Evolutionary conservation across 2,113 vertebrate genomes (phyloP).

Genomic region (Oophaga pumilio): DNA sequence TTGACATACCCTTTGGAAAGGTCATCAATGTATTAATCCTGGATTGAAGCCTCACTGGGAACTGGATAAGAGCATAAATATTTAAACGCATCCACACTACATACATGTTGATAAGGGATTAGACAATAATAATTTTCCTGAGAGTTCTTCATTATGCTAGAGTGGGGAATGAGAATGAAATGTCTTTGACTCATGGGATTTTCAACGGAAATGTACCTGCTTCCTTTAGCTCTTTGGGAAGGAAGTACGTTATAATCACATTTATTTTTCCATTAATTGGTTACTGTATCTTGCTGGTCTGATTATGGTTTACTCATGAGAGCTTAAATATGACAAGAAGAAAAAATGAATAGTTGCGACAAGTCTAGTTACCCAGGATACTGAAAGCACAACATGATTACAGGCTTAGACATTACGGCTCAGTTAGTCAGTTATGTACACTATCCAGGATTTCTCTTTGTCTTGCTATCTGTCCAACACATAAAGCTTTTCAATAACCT

Average conservation of each 20-base stretch:
- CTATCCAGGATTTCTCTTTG: background rate
- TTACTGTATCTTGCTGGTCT: constrained; percentile 9
- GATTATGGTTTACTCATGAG: constrained; percentile 10
- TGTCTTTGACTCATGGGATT: background rate
- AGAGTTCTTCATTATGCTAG: background rate
- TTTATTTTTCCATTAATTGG: background rate
- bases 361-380: constrained; percentile 6
- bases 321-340: constrained; percentile 17
- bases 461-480: background rate
- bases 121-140: no score
- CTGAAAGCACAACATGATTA: background rate
- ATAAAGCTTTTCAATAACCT: background rate
- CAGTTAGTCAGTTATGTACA: background rate
- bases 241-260: constrained; percentile 18
- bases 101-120: no score
- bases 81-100: no score
- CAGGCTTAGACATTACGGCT: background rate
- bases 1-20: no score
- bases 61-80: no score
- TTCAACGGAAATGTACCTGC: constrained; percentile 11
- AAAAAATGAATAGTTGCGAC: background rate
- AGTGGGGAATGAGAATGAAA: background rate
- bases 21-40: no score
- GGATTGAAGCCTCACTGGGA: no score
- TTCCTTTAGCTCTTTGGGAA: background rate